Base-by-base conservation (phyloP, 2,113 vertebrate genomes). In the Myotis lucifugus region DNA sequence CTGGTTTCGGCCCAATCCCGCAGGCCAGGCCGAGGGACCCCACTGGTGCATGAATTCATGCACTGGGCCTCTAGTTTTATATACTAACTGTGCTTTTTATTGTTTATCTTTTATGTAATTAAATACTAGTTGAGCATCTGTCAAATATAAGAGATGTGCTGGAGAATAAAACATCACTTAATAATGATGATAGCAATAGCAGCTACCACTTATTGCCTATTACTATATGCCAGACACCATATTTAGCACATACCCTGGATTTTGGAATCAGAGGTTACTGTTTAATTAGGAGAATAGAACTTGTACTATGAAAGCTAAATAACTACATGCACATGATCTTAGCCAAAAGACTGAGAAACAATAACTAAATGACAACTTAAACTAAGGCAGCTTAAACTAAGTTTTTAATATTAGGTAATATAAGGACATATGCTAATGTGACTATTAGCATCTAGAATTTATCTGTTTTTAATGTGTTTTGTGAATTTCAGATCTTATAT, bases 401-500 rank as follows among this genome's bases (percentile, higher is more conserved):
- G n/a, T 52, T 19, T 37, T 13, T 77, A 48, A 48, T 64, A 82
- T 42, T 42, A 82, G 56, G 15, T 82, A 82, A 21, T 64, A 61
- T 61, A 42, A 64, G 79, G 27, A 27, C 56, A 42, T 64, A 42
- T 64, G 79, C 54, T 42, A 32, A 34, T 64, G 3, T 50, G 7
- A 95, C 2, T 85, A 7, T 85, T 82, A 67, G 34, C 40, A 48
- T 86, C 79, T 93, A 91, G 27, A 77, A 89, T 19, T 76, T 54
- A 29, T 48, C 34, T 91, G 0, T 37, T 76, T 77, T 72, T n/a
- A 67, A 18, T 67, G 29, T 67, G 14, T 67, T 67, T 67, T 67
- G 14, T 32, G 32, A 32, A n/a, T 32, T 66, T n/a, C 32, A n/a
- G 64, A 15, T 66, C 32, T 66, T 66, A 17, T 14, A 66, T 32